A percentile compares a stretch with the other conserved stretches of the same genome.
phyloP scores from a whole-genome alignment of 2,888 invertebrate species.

The Lycophotia porphyrea region DNA sequence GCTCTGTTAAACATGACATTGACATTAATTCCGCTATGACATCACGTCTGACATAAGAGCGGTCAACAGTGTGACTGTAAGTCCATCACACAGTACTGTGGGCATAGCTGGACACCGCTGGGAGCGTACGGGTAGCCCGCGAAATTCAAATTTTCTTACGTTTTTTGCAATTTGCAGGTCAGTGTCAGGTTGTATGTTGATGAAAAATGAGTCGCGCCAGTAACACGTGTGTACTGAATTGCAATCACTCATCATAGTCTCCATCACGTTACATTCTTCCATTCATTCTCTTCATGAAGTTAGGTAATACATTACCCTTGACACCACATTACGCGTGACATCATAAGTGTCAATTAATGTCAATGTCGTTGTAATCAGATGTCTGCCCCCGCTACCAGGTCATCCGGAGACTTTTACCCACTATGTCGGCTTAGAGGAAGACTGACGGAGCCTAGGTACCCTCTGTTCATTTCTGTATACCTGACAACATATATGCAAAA shows the following conservation, averaged over 20 bases:
- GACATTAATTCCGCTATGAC: constrained; percentile 64
- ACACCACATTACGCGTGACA: constrained; percentile 38
- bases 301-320: constrained; percentile 32
- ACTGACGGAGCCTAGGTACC: neutral
- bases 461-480: too few relatives aligned
- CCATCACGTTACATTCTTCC: neutral
- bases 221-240: neutral
- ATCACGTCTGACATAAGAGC: constrained; percentile 57
- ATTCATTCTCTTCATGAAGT: neutral
- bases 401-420: constrained; percentile 8
- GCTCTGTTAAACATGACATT: constrained; percentile 62
- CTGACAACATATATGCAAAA: too few relatives aligned
- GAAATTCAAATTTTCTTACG: too few relatives aligned
- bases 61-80: constrained; percentile 26
- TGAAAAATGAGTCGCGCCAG: too few relatives aligned
- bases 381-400: constrained; percentile 29
- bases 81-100: neutral
- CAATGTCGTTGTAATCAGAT: constrained; percentile 53
- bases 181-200: too few relatives aligned
- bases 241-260: too few relatives aligned
- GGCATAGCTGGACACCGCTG: neutral
- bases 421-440: neutral
- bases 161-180: too few relatives aligned
- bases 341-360: constrained; percentile 50
- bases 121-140: too few relatives aligned